Evolutionary conservation across 2,113 vertebrate genomes (phyloP).

Genomic region (Grantiella picta): DNA sequence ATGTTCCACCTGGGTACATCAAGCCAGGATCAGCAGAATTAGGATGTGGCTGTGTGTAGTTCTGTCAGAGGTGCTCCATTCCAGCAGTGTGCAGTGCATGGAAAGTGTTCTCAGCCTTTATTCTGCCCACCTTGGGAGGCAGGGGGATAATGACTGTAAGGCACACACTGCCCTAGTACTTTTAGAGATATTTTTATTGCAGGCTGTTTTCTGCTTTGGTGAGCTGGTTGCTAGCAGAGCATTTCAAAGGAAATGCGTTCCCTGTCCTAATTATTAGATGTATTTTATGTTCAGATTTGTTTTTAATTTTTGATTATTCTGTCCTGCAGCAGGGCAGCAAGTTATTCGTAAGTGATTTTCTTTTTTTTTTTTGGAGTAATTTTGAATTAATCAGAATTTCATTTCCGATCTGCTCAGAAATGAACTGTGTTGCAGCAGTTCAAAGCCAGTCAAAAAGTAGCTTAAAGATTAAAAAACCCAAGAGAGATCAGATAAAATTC

Average conservation of each 20-base stretch:
- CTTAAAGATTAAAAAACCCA: neutral
- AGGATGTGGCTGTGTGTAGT: neutral
- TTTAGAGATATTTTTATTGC: neutral
- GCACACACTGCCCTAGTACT: neutral
- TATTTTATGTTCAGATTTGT: neutral
- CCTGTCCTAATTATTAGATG: neutral
- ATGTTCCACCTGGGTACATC: neutral
- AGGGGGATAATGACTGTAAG: neutral
- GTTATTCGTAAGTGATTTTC: neutral
- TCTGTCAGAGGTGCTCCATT: neutral
- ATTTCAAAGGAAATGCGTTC: neutral
- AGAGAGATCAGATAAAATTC: neutral
- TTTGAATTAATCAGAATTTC: neutral
- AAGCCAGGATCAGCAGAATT: neutral
- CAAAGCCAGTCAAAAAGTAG: neutral
- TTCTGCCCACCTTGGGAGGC: neutral
- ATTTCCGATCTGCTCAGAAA: neutral
- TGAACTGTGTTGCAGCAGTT: neutral
- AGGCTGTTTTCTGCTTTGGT: neutral
- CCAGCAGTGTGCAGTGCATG: neutral
- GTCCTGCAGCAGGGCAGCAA: neutral
- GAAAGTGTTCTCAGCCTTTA: neutral
- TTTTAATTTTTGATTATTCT: neutral
- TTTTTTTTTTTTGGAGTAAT: neutral
- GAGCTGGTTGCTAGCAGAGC: neutral